A percentile compares a stretch with the other conserved stretches of the same genome.
These are phyloP conservation scores for Pardalotus punctatus DNA, from an alignment of 2,113 vertebrate genomes.

Conservation along the genomic window DNA sequence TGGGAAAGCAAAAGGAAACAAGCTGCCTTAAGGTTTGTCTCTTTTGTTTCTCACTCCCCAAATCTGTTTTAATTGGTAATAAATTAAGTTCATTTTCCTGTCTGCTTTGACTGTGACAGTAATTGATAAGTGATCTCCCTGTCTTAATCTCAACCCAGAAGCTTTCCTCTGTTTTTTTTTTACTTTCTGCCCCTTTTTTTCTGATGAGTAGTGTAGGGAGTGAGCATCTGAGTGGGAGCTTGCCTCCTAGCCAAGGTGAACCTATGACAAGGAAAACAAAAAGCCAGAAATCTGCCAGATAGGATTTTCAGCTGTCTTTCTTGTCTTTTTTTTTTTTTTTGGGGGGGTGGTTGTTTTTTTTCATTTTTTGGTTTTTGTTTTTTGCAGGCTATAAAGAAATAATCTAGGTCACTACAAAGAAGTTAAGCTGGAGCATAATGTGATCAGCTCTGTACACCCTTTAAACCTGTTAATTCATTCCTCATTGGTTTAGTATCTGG, in stretches of 20 bases:
- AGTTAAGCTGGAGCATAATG: background rate
- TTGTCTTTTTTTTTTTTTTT: background rate
- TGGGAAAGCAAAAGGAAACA: background rate
- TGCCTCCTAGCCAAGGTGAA: background rate
- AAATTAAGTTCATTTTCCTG: background rate
- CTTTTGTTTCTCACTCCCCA: background rate
- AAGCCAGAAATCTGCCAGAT: background rate
- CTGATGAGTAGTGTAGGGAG: accelerated
- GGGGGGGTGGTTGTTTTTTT: background rate
- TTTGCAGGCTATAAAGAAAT: background rate
- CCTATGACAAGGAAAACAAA: background rate
- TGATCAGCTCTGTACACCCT: background rate
- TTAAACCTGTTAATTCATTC: constrained; percentile 21
- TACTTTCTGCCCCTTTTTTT: background rate
- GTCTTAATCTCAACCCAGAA: background rate
- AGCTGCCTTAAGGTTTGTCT: background rate
- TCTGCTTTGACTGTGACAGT: background rate
- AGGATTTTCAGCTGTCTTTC: background rate
- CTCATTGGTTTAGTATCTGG: background rate
- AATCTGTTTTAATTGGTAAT: background rate
- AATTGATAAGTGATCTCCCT: background rate
- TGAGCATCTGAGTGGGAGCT: background rate
- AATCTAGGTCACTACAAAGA: background rate
- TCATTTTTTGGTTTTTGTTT: background rate
- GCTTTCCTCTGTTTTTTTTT: background rate